Evolutionary conservation across 2,888 invertebrate species (phyloP), one percentile per base, ranked within the genome.

Genomic region (Hirtodrosophila duncani): DNA sequence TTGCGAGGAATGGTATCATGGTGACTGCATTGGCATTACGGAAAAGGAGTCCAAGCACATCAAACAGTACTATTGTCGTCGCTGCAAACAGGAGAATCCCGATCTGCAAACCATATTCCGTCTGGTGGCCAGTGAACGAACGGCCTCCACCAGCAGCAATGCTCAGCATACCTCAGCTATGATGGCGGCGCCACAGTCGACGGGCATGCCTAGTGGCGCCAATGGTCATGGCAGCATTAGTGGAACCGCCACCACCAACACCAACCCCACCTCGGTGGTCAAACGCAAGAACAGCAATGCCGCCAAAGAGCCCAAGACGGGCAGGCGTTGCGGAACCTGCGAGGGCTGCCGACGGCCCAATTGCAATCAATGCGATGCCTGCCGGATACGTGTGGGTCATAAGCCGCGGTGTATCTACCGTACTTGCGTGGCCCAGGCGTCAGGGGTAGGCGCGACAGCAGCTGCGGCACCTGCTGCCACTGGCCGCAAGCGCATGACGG

Each of bases 1-100:
- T 8, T 99, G 99, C 84, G 97, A 98, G 85, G 98, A 98, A 87
- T 99, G 99, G 98, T 99, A 97, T 83, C 99, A 99, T 83, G 98
- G 98, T 1, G 97, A 98, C 83, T 99, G 98, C 85, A 97, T 99
- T 63, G 95, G 94, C 70, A 95, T 98, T 64, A 97, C 96, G 0
- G 95, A 97, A 84, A 91, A 94, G 68, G 96, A 97, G 83, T 95
- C 98, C 0, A 96, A 96, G 81, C 91, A 93, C 66, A 98, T 99
- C 46, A 95, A 96, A 81, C 95, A 95, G 68, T 99, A 97, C 83
- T 98, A 94, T 84, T 98, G 98, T 85, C 91, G 93, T 71, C 91
- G 92, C 31, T 96, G 96, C 77, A 90, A 92, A 66, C 92, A 94
- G 71, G 94, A 95, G 81, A 95, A 96, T 85, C 92, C 95, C 0